phyloP scores from a whole-genome alignment of 2,888 invertebrate species.

The Tetramorium bicarinatum region DNA sequence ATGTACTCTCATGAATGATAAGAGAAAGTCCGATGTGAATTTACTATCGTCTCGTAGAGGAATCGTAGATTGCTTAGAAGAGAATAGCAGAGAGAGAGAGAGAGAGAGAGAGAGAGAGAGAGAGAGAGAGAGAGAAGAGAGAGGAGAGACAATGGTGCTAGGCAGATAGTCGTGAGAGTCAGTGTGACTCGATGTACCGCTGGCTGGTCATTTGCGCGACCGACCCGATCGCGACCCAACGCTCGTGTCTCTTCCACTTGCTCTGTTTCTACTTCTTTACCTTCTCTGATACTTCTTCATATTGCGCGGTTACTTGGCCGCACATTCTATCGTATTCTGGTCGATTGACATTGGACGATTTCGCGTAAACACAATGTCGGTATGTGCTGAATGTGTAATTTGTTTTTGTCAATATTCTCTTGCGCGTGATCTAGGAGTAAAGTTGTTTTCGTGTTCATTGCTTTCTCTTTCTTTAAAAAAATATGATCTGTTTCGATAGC shows the following conservation, averaged over 20 bases:
- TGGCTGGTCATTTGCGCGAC: conserved; percentile 27
- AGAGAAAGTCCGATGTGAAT: conserved; percentile 42
- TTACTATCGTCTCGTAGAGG: conserved; percentile 1
- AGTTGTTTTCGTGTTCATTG: conserved; percentile 11
- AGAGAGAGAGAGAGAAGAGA: background rate
- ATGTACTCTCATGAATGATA: conserved; percentile 13
- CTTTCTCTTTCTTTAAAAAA: background rate
- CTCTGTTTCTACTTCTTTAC: background rate
- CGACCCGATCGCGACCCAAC: conserved; percentile 38
- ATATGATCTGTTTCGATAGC: background rate
- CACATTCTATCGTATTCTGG: conserved; percentile 3
- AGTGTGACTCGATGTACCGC: conserved; percentile 34
- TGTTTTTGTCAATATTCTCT: conserved; percentile 36
- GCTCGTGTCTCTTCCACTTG: background rate
- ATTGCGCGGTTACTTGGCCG: background rate
- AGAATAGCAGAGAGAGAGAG: background rate
- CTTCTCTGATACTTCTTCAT: background rate
- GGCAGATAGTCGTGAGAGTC: conserved; percentile 72
- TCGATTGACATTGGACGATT: background rate
- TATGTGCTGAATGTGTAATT: conserved; percentile 39
- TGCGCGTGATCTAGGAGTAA: conserved; percentile 19
- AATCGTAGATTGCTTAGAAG: conserved; percentile 23
- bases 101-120: background rate
- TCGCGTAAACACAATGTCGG: conserved; percentile 30
- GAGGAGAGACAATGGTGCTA: conserved; percentile 65